Evolutionary conservation across 2,797 vertebrate species (phyloP).

Genomic region (Gephyroberyx darwinii): DNA sequence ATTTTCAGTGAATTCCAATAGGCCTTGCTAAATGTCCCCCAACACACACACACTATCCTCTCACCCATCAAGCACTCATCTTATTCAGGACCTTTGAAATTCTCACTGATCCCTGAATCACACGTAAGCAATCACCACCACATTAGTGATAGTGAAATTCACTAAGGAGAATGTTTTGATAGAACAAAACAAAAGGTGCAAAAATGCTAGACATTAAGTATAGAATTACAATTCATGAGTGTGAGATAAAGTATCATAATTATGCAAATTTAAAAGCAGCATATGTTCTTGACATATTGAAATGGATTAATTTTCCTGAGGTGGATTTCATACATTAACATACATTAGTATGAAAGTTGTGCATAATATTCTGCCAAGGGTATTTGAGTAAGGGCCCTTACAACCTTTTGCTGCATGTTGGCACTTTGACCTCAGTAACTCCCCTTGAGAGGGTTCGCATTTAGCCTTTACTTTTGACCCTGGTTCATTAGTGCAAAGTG

Average conservation of each 20-base stretch:
- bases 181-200: background rate
- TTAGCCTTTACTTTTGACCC: conserved; percentile 40
- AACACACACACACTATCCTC: conserved; percentile 7
- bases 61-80: conserved; percentile 41
- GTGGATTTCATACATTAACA: conserved; percentile 57
- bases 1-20: conserved; percentile 42
- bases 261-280: conserved; percentile 9
- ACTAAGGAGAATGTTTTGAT: background rate
- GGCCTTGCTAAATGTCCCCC: conserved; percentile 23
- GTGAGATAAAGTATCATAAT: conserved; percentile 13
- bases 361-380: conserved; percentile 31
- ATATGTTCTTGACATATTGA: conserved; percentile 39
- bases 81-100: conserved; percentile 33
- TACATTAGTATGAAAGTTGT: conserved; percentile 52
- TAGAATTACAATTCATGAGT: conserved; percentile 31
- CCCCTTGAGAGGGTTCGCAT: conserved; percentile 15
- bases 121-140: background rate
- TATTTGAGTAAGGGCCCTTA: background rate
- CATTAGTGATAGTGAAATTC: conserved; percentile 13
- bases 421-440: conserved; percentile 19
- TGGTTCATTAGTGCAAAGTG: conserved; percentile 36
- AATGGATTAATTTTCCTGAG: conserved; percentile 53
- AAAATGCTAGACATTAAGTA: background rate
- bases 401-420: conserved; percentile 21
- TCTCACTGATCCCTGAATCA: conserved; percentile 34